phyloP scores from a whole-genome alignment of 2,888 invertebrate genomes.

The Diarsia brunnea region DNA sequence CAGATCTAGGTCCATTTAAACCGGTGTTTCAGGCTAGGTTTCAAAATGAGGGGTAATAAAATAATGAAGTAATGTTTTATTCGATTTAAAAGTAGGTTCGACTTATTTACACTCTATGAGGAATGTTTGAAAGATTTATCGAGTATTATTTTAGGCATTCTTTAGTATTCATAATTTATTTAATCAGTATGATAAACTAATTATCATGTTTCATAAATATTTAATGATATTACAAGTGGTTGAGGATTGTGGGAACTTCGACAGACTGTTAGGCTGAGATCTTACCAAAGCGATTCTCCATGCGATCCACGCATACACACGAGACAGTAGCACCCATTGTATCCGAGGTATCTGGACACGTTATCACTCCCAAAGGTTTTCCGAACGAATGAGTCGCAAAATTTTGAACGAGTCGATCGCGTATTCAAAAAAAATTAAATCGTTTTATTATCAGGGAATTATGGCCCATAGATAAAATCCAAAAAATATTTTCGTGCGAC shows the following conservation, averaged over 20 bases:
- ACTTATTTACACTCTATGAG: background rate
- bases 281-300: background rate
- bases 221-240: background rate
- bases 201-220: background rate
- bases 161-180: background rate
- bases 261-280: background rate
- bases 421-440: background rate
- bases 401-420: background rate
- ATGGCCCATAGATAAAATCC: too few species aligned
- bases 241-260: background rate
- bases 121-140: background rate
- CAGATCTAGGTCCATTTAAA: too few species aligned
- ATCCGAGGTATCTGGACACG: background rate
- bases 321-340: slow-evolving; percentile 1
- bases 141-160: background rate
- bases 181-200: background rate
- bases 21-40: too few species aligned
- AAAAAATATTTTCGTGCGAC: background rate
- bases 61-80: background rate
- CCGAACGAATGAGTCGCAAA: background rate
- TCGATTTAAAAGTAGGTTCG: too few species aligned
- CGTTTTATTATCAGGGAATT: too few species aligned
- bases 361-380: background rate
- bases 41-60: background rate
- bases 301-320: background rate